Base-by-base conservation (phyloP, 2,888 invertebrate genomes). In the Sepioteuthis lessoniana region DNA sequence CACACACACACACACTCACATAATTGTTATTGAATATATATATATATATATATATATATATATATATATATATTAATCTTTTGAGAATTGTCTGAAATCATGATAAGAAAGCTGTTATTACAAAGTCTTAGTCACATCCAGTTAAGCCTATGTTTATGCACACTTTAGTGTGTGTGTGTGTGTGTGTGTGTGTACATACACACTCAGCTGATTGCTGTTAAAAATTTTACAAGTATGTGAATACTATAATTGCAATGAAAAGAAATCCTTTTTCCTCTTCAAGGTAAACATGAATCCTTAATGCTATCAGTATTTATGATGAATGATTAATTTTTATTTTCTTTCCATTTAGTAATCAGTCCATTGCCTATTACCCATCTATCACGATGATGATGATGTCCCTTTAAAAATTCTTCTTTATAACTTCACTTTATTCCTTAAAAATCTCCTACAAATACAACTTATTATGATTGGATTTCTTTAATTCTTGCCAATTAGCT, bases 401-500 rank as follows among this genome's bases (percentile, higher is more conserved):
- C 55, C 55, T 55, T 25, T 55, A 25, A 55, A 21, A 55, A 76
- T 35, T 2, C 4, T 76, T 35, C 19, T 76, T 76, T 76, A 1
- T n/a, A 35, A 13, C 76, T 76, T 13, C n/a, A 76, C 35, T 76
- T n/a, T n/a, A 76, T 76, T 76, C 76, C 35, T 76, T 76, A 35
- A 76, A 76, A 76, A 76, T 35, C n/a, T 60, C 13, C 13, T n/a
- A 76, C 76, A 35, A 76, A 76, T 76, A n/a, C 76, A n/a, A 76
- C 35, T n/a, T 55, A 50, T 50, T n/a, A n/a, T 76, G 76, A 76
- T 76, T 13, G 76, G n/a, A n/a, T 76, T 76, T 76, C 76, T 76
- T 76, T 76, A 76, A 76, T 76, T 76, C 76, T 76, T 76, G n/a
- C 76, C 76, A 76, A 76, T 76, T 76, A 76, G n/a, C 76, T 35